These are phyloP conservation scores for Elgaria multicarinata DNA, from an alignment of 2,113 vertebrate genomes.

Conservation along the genomic window DNA sequence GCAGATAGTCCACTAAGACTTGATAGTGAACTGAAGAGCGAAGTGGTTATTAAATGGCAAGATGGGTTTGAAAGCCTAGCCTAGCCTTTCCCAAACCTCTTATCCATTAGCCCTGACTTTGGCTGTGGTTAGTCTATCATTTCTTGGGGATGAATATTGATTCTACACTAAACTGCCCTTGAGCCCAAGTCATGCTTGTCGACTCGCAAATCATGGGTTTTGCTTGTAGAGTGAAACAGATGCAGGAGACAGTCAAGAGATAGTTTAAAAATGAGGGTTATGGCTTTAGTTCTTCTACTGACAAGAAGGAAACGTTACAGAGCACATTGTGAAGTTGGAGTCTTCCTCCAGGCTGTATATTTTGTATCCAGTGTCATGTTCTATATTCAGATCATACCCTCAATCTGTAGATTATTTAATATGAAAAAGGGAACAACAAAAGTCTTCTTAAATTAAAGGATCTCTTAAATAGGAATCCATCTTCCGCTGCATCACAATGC, in stretches of 20 bases:
- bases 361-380: conserved; percentile 3
- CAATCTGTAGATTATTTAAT: conserved; percentile 63
- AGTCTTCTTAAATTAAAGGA: conserved; percentile 82
- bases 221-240: fast-evolving
- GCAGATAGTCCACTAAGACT: conserved; percentile 52
- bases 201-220: not conserved
- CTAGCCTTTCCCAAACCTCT: conserved; percentile 20
- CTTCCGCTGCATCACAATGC: conserved; percentile 79
- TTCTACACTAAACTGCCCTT: not conserved
- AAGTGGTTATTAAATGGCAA: conserved; percentile 46
- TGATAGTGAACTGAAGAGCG: conserved; percentile 48
- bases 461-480: conserved; percentile 84
- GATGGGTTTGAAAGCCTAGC: conserved; percentile 34
- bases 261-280: conserved; percentile 26
- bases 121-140: not conserved
- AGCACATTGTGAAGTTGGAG: conserved; percentile 30
- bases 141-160: not conserved
- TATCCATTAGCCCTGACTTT: conserved; percentile 19
- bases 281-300: conserved; percentile 47
- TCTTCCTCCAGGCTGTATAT: conserved; percentile 1
- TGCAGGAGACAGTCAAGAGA: conserved; percentile 35
- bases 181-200: not conserved
- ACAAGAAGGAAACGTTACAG: conserved; percentile 34
- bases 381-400: conserved; percentile 61
- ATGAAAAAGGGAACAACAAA: conserved; percentile 79